These are phyloP conservation scores for Drosophila longiperda DNA, from an alignment of 2,888 invertebrate species.

Conservation along the genomic window DNA sequence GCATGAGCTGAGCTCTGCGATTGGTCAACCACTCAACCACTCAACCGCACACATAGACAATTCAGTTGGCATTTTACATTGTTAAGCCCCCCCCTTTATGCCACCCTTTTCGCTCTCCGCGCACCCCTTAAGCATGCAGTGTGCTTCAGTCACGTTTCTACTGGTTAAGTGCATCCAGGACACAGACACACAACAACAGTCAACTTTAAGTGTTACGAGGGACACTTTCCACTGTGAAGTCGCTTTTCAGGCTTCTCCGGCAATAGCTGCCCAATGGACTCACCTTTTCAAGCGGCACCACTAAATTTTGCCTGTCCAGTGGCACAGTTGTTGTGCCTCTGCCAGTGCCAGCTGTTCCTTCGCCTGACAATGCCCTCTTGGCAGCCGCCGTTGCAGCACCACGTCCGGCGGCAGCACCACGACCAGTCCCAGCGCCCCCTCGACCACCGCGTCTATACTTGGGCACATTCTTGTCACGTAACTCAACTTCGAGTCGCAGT, in stretches of 20 bases:
- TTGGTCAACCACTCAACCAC: constrained; percentile 35
- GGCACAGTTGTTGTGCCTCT: constrained; percentile 63
- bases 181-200: constrained; percentile 37
- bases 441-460: constrained; percentile 82
- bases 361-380: constrained; percentile 36
- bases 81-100: background rate
- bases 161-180: constrained; percentile 67
- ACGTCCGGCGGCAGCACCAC: constrained; percentile 85
- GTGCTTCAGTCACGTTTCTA: constrained; percentile 65
- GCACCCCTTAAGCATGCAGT: constrained; percentile 28
- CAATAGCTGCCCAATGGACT: constrained; percentile 35
- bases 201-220: constrained; percentile 58
- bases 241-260: background rate
- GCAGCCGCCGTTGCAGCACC: constrained; percentile 68
- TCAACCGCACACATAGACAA: constrained; percentile 42
- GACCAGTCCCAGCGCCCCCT: constrained; percentile 80
- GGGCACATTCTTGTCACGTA: constrained; percentile 85
- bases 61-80: constrained; percentile 53
- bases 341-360: constrained; percentile 60
- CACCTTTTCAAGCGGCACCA: constrained; percentile 89
- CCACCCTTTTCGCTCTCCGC: background rate
- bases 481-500: constrained; percentile 85
- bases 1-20: constrained; percentile 22
- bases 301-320: constrained; percentile 85
- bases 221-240: constrained; percentile 15